Evolutionary conservation across 2,797 vertebrate species (phyloP).

Genomic region (Clamator glandarius): DNA sequence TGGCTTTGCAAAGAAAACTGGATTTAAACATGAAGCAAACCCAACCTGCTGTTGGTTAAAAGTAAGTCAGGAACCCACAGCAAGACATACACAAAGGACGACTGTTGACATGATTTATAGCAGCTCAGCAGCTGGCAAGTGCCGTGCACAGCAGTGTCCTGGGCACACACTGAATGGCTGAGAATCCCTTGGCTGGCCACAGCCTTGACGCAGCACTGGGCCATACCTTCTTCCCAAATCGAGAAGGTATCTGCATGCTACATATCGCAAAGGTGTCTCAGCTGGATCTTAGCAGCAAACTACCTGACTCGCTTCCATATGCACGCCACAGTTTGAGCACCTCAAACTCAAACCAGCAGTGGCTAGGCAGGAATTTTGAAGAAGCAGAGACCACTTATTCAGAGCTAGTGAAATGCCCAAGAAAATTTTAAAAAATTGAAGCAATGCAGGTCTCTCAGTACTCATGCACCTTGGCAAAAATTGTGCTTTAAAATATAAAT

Average conservation of each 20-base stretch:
- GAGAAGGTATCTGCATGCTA: not conserved
- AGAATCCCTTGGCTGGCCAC: not conserved
- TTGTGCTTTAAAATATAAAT: not conserved
- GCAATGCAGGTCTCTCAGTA: not conserved
- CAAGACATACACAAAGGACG: not conserved
- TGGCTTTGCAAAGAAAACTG: not conserved
- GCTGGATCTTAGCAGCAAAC: not conserved
- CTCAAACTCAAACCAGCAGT: not conserved
- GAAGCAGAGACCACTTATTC: not conserved
- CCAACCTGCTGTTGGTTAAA: not conserved
- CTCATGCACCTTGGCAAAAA: not conserved
- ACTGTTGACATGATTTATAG: not conserved
- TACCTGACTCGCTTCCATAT: not conserved
- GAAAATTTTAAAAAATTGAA: not conserved
- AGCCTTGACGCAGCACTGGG: not conserved
- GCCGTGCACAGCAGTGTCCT: accelerated
- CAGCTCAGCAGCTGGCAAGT: not conserved
- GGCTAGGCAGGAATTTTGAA: not conserved
- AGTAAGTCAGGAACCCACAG: not conserved
- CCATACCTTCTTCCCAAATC: not conserved
- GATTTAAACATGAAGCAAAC: not conserved
- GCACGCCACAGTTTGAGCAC: accelerated
- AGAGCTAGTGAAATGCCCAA: not conserved
- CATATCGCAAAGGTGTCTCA: not conserved
- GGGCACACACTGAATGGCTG: too few relatives aligned